Percentiles rank a stretch among this genome's conserved stretches.
These are phyloP conservation scores for Mimachlamys varia DNA, from an alignment of 2,888 invertebrate species.

Conservation along the genomic window DNA sequence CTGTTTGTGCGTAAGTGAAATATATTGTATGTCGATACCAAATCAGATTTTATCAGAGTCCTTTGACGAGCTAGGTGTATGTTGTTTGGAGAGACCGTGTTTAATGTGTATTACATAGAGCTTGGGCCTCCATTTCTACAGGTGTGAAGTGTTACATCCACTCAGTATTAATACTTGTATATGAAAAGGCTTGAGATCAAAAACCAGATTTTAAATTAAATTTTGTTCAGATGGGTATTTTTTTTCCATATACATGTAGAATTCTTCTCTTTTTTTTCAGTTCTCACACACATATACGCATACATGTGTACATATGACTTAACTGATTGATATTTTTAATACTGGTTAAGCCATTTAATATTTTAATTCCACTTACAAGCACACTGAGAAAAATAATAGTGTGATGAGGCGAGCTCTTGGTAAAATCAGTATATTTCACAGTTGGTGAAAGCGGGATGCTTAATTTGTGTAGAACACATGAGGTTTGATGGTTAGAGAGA, in stretches of 20 bases:
- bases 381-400: background rate
- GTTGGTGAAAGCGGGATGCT: background rate
- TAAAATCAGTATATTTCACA: background rate
- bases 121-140: background rate
- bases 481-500: background rate
- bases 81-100: background rate
- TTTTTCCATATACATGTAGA: background rate
- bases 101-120: background rate
- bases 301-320: background rate
- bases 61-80: background rate
- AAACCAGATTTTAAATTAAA: background rate
- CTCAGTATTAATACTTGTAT: background rate
- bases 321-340: conserved; percentile 20
- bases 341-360: background rate
- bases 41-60: background rate
- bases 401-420: background rate
- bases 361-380: conserved; percentile 14
- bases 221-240: background rate
- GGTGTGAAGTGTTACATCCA: background rate
- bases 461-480: background rate
- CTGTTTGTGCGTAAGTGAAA: conserved; percentile 22
- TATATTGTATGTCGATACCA: conserved; percentile 21
- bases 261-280: background rate
- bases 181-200: conserved; percentile 9
- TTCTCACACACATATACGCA: background rate